phyloP scores from a whole-genome alignment of 2,797 vertebrate species.

The Coregonus sp. region DNA sequence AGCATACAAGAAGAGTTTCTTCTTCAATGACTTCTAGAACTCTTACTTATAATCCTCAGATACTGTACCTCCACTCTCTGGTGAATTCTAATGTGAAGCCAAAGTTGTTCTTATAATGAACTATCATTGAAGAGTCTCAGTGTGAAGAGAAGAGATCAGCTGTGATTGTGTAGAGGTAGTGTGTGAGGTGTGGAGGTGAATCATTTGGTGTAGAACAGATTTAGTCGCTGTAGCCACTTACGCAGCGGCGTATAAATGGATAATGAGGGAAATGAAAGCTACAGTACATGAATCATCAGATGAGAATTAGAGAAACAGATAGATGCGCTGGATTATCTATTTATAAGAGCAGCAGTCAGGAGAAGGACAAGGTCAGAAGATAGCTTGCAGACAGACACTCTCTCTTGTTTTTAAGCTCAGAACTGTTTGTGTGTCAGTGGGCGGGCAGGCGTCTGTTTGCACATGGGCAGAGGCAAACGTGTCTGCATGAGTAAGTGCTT shows the following conservation, averaged over 20 bases:
- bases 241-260: not conserved
- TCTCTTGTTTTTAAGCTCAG: no score
- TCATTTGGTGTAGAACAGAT: conserved; percentile 12
- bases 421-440: not conserved
- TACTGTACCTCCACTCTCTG: no score
- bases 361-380: conserved; percentile 19
- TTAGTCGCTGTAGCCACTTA: not conserved
- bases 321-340: conserved; percentile 17
- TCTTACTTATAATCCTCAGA: not conserved
- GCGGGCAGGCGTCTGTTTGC: not conserved
- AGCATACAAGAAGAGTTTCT: not conserved
- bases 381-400: not conserved
- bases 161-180: not conserved
- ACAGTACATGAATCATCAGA: conserved; percentile 2
- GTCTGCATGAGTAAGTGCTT: not conserved
- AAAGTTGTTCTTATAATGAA: not conserved
- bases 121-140: not conserved
- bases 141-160: not conserved
- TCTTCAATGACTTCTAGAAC: not conserved
- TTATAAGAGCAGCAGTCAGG: not conserved
- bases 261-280: conserved; percentile 3
- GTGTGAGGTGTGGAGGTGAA: not conserved
- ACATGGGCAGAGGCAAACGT: not conserved
- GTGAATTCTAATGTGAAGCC: not conserved
- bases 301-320: conserved; percentile 1